phyloP scores from a whole-genome alignment of 2,797 vertebrate species.

The Melopsittacus undulatus region DNA sequence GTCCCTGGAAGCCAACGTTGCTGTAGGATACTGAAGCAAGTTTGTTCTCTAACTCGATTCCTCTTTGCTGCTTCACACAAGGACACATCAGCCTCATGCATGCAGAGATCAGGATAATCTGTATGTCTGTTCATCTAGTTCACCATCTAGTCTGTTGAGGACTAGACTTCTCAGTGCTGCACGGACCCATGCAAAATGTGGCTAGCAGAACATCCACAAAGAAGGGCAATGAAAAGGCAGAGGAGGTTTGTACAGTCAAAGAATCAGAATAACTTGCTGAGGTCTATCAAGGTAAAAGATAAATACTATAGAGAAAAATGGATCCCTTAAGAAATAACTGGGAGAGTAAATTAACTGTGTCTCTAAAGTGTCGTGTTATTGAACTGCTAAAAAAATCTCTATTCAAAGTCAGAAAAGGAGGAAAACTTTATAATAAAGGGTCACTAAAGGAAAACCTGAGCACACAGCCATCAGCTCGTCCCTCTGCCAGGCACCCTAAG shows the following conservation, averaged over 20 bases:
- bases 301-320: conserved; percentile 20
- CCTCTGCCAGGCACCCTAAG: background rate
- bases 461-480: background rate
- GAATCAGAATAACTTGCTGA: conserved; percentile 8
- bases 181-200: background rate
- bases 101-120: background rate
- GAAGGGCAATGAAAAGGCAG: background rate
- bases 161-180: background rate
- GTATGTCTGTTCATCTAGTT: background rate
- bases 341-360: conserved; percentile 45
- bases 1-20: background rate
- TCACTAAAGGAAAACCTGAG: conserved; percentile 44
- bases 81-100: accelerated
- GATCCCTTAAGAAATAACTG: conserved; percentile 46
- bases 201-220: background rate
- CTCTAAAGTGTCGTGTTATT: conserved; percentile 34
- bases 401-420: conserved; percentile 33
- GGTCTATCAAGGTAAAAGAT: conserved; percentile 1
- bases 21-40: background rate
- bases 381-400: conserved; percentile 56
- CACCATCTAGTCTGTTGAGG: background rate
- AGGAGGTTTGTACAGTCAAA: background rate
- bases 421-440: conserved; percentile 45
- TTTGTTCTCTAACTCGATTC: background rate
- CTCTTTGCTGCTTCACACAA: background rate